phyloP scores from a whole-genome alignment of 2,113 vertebrate species.

The Dromas ardeola region DNA sequence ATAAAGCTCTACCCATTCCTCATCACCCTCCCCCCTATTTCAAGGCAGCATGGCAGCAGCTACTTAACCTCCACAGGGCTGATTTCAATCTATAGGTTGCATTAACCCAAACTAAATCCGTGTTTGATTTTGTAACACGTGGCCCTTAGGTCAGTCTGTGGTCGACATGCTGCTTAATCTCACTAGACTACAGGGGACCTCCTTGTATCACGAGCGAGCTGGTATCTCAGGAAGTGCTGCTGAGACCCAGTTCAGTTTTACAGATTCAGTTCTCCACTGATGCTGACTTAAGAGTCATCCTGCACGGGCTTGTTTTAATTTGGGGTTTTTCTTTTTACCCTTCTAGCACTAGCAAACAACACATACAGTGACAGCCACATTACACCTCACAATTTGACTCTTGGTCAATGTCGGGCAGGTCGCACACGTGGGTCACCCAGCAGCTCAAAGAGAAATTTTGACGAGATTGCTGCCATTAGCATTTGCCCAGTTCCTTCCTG shows the following conservation, averaged over 20 bases:
- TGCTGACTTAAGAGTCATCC: not conserved
- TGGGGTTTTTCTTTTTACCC: not conserved
- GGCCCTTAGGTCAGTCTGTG: not conserved
- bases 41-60: not conserved
- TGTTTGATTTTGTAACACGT: not conserved
- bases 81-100: not conserved
- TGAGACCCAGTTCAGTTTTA: not conserved
- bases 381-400: not conserved
- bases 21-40: not conserved
- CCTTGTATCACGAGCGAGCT: not conserved
- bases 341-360: not conserved
- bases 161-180: not conserved
- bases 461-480: not conserved
- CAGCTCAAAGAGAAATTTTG: not conserved
- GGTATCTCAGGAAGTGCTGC: not conserved
- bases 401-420: not conserved
- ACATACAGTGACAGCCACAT: not conserved
- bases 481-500: constrained; percentile 26
- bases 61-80: not conserved
- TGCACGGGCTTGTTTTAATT: not conserved
- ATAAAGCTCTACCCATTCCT: too few species aligned
- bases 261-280: not conserved
- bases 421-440: not conserved
- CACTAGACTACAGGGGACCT: not conserved
- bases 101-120: not conserved